A percentile compares a stretch with the other conserved stretches of the same genome.
Evolutionary conservation across 2,888 invertebrate genomes (phyloP).

Genomic region (Mechanitis messenoides): DNA sequence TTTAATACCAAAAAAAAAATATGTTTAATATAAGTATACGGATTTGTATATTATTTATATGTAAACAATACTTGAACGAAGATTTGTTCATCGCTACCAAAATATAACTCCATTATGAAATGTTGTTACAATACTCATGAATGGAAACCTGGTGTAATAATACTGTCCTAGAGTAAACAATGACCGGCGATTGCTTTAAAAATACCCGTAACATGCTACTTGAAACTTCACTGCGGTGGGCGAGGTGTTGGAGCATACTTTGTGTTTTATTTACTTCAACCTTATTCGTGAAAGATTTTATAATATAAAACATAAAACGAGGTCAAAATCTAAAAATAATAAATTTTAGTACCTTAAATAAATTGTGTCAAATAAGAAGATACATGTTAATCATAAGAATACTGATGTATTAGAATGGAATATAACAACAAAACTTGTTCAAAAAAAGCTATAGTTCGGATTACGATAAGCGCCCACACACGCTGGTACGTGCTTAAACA

Average conservation of each 20-base stretch:
- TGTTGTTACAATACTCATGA: constrained; percentile 28
- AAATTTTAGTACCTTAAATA: too few relatives aligned
- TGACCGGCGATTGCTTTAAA: constrained; percentile 54
- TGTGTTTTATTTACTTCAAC: constrained; percentile 9
- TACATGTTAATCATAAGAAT: too few relatives aligned
- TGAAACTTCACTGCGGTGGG: constrained; percentile 68
- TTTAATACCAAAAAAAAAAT: too few relatives aligned
- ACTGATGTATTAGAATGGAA: background rate
- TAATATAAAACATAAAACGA: background rate
- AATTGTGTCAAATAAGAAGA: too few relatives aligned
- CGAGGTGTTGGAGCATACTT: constrained; percentile 35
- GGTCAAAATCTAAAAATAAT: too few relatives aligned
- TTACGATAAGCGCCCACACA: constrained; percentile 57
- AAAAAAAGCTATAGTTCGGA: constrained; percentile 23
- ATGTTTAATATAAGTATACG: too few relatives aligned
- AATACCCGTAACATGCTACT: constrained; percentile 59
- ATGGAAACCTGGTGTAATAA: constrained; percentile 41
- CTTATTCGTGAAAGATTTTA: background rate
- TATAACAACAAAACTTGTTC: constrained; percentile 16
- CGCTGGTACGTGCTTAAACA: constrained; percentile 51
- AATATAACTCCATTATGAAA: constrained; percentile 1
- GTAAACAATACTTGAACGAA: too few relatives aligned
- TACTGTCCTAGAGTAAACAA: constrained; percentile 68
- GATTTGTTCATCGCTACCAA: background rate
- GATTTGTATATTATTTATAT: too few relatives aligned